Conservation (phyloP, 1,140 invertebrate species). For the Andrena cerasifolii region DNA sequence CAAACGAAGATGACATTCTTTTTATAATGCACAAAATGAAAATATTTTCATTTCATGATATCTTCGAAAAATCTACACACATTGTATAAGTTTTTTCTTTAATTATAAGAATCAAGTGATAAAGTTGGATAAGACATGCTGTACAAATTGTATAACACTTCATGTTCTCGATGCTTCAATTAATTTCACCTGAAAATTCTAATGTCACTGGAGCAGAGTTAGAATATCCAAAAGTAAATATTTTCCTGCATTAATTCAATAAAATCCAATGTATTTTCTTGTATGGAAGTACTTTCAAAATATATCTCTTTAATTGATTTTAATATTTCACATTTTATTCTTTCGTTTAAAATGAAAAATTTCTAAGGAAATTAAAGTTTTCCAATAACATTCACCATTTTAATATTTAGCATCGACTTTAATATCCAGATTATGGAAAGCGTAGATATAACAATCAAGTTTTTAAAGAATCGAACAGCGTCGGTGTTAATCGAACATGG, state of each 20-base stretch:
- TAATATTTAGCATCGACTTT: not conserved
- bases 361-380: not conserved
- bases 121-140: not conserved
- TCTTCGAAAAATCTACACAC: too few relatives aligned
- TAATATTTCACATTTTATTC: not conserved
- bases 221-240: too few relatives aligned
- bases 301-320: not conserved
- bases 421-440: slow-evolving; percentile 23
- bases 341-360: not conserved
- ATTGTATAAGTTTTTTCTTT: not conserved
- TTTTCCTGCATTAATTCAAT: too few relatives aligned
- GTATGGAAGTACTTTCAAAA: too few relatives aligned
- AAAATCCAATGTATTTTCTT: not conserved
- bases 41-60: too few relatives aligned
- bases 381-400: not conserved
- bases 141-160: slow-evolving; percentile 3
- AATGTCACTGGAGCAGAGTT: too few relatives aligned
- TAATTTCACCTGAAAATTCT: not conserved
- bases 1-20: too few relatives aligned
- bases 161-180: not conserved
- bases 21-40: too few relatives aligned
- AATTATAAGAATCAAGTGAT: not conserved
- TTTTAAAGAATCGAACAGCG: slow-evolving; percentile 45
- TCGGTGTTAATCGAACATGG: slow-evolving; percentile 33
- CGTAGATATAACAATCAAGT: slow-evolving; percentile 44